These are phyloP conservation scores for Bombycilla garrulus DNA, from an alignment of 2,113 vertebrate genomes.

Conservation along the genomic window DNA sequence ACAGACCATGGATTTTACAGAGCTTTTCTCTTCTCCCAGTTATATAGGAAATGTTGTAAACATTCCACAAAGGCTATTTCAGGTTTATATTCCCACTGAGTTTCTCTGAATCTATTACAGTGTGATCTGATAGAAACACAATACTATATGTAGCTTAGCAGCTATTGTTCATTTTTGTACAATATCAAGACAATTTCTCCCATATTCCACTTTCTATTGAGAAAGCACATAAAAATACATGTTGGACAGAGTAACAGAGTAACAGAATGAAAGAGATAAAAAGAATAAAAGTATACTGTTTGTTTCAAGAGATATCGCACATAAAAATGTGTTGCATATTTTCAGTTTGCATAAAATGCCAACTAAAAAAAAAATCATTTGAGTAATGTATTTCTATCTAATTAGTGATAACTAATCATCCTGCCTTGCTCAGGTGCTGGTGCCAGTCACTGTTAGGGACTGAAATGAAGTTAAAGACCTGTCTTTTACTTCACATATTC, in stretches of 20 bases:
- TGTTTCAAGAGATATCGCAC: neutral
- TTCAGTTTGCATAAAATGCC: neutral
- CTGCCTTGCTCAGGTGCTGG: neutral
- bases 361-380: neutral
- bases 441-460: neutral
- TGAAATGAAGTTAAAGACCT: neutral
- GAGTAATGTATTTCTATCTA: neutral
- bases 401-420: neutral
- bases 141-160: neutral
- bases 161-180: neutral
- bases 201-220: neutral
- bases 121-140: neutral
- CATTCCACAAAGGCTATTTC: conserved; percentile 2
- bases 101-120: neutral
- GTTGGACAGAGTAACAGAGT: neutral
- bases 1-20: neutral
- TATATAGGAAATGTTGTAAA: neutral
- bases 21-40: neutral
- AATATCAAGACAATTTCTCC: neutral
- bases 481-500: neutral
- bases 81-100: conserved; percentile 8
- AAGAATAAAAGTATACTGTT: neutral
- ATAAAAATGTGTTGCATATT: neutral
- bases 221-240: neutral
- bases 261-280: neutral